These are phyloP conservation scores for Terrapene triunguis DNA, from an alignment of 2,113 vertebrate species.

Conservation along the genomic window DNA sequence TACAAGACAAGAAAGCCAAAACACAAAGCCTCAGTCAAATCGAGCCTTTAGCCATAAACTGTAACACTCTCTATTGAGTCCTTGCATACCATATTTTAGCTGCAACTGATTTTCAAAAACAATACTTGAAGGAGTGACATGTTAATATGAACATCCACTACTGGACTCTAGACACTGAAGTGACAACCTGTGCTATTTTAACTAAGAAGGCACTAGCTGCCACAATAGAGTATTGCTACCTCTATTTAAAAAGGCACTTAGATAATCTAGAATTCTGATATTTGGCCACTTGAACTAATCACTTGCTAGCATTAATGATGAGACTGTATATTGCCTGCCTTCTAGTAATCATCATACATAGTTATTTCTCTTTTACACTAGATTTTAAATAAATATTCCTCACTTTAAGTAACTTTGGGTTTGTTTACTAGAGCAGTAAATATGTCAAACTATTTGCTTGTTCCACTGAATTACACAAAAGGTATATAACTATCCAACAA, in stretches of 20 bases:
- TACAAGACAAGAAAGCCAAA: background rate
- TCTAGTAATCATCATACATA: slow-evolving; percentile 9
- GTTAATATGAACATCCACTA: slow-evolving; percentile 42
- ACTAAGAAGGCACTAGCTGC: slow-evolving; percentile 53
- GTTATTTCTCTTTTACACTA: background rate
- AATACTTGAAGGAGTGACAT: slow-evolving; percentile 44
- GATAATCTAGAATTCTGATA: slow-evolving; percentile 45
- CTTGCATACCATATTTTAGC: slow-evolving; percentile 34
- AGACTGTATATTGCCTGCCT: slow-evolving; percentile 21
- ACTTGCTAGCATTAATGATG: slow-evolving; percentile 2
- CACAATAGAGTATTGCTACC: slow-evolving; percentile 59
- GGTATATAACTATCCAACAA: background rate
- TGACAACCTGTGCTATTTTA: slow-evolving; percentile 13
- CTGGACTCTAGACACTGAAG: slow-evolving; percentile 62
- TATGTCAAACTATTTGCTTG: slow-evolving; percentile 1
- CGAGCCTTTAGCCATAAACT: background rate
- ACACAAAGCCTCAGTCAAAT: background rate
- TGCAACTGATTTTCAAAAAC: slow-evolving; percentile 44
- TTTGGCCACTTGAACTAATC: background rate
- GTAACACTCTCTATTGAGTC: background rate
- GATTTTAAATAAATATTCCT: background rate
- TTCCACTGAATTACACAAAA: fast-evolving
- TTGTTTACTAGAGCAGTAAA: slow-evolving; percentile 7
- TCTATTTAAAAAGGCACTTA: slow-evolving; percentile 74
- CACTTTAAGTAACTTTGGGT: slow-evolving; percentile 4